Percentiles rank a stretch among this genome's conserved stretches.
Evolutionary conservation across 2,113 vertebrate genomes (phyloP).

Genomic region (Catagonus wagneri): DNA sequence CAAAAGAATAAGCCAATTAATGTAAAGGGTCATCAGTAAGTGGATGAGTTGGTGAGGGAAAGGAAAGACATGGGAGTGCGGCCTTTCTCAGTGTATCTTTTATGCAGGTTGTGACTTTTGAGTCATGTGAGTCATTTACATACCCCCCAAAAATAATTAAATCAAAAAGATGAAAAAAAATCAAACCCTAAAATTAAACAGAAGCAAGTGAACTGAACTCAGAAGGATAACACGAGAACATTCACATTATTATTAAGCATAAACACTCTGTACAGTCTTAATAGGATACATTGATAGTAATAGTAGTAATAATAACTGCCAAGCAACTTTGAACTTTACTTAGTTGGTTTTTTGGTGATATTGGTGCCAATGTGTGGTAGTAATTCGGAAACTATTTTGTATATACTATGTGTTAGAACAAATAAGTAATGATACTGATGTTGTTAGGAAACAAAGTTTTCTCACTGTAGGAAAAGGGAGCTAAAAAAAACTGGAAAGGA

Average conservation of each 20-base stretch:
- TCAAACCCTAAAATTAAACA: conserved; percentile 1
- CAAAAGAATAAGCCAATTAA: not conserved
- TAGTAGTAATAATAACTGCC: not conserved
- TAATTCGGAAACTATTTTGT: not conserved
- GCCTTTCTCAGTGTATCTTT: not conserved
- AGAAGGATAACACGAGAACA: not conserved
- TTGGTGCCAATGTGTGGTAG: not conserved
- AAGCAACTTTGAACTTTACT: not conserved
- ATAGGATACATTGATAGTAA: not conserved
- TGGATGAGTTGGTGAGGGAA: fast-evolving
- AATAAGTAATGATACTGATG: not conserved
- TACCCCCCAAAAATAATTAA: not conserved
- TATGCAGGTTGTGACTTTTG: not conserved
- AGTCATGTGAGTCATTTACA: not conserved
- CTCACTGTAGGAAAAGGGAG: not conserved
- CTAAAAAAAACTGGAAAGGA: not conserved
- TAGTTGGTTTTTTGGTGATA: not conserved
- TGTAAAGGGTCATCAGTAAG: no score
- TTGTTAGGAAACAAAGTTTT: not conserved
- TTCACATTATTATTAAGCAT: not conserved
- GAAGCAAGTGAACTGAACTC: not conserved
- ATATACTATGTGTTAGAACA: not conserved
- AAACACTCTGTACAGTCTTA: not conserved
- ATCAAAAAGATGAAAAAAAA: not conserved
- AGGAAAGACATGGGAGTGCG: fast-evolving